Evolutionary conservation across 2,113 vertebrate species (phyloP).

Genomic region (Gulo gulo): DNA sequence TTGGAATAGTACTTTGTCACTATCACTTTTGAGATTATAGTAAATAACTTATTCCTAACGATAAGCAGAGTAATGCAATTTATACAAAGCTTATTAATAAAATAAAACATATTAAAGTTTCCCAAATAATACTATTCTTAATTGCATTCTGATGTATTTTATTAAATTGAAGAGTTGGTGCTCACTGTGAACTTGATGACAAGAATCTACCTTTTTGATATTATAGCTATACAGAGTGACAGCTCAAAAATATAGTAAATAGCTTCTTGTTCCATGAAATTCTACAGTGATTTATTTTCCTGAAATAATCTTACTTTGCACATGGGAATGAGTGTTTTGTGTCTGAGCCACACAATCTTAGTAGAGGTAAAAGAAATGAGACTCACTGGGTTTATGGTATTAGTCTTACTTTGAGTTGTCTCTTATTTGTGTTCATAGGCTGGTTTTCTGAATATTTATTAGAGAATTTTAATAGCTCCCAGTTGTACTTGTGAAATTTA

Average conservation of each 20-base stretch:
- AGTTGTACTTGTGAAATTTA: neutral
- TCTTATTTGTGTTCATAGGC: neutral
- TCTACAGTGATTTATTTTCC: neutral
- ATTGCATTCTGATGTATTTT: neutral
- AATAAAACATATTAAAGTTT: neutral
- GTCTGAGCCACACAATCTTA: neutral
- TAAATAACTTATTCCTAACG: neutral
- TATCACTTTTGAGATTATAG: neutral
- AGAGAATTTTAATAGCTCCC: neutral
- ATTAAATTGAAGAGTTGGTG: neutral
- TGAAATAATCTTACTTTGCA: neutral
- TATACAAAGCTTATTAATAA: neutral
- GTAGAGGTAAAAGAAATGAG: neutral
- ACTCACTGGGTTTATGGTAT: neutral
- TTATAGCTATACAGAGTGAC: neutral
- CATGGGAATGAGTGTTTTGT: neutral
- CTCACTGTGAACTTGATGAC: neutral
- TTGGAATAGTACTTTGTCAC: neutral
- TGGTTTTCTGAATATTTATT: neutral
- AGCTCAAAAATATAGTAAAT: neutral
- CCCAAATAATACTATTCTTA: neutral
- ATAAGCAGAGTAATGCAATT: neutral
- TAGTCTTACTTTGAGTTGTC: neutral
- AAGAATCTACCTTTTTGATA: neutral
- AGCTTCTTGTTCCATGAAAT: neutral